Evolutionary conservation across 2,797 vertebrate genomes (phyloP).

Genomic region (Loriculus beryllinus): DNA sequence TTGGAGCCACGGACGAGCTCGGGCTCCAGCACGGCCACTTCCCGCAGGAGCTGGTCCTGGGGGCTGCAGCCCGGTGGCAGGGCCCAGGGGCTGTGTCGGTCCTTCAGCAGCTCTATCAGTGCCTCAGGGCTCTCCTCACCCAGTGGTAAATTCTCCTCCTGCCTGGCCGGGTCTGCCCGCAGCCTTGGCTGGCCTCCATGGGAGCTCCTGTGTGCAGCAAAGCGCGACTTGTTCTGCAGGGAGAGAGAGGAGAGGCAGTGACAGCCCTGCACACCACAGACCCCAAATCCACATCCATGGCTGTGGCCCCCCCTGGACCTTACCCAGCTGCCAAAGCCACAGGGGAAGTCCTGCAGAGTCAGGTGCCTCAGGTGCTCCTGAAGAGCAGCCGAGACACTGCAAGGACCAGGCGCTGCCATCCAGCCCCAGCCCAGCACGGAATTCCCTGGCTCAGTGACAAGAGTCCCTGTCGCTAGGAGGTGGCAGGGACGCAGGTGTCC

Average conservation of each 20-base stretch:
- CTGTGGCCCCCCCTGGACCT: neutral
- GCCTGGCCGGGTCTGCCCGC: neutral
- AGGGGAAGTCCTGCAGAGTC: slow-evolving; percentile 82
- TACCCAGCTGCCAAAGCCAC: slow-evolving; percentile 84
- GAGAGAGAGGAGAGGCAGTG: neutral
- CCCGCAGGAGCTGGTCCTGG: slow-evolving; percentile 73
- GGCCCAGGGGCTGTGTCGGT: slow-evolving; percentile 80
- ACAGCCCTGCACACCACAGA: neutral
- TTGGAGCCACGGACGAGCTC: neutral
- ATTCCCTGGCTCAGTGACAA: neutral
- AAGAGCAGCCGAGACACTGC: slow-evolving; percentile 68
- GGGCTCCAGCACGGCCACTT: slow-evolving; percentile 69
- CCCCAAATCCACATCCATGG: fast-evolving
- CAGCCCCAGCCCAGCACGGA: neutral
- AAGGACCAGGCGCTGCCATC: neutral
- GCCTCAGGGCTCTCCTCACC: slow-evolving; percentile 62
- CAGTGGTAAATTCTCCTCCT: neutral
- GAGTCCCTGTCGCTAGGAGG: slow-evolving; percentile 23
- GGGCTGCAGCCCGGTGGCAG: slow-evolving; percentile 52
- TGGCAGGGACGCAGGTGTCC: neutral
- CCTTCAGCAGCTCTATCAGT: slow-evolving; percentile 75
- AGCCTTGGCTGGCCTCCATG: fast-evolving
- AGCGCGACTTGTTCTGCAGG: slow-evolving; percentile 7
- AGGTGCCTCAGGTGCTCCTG: slow-evolving; percentile 70
- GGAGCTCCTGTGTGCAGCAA: fast-evolving